Evolutionary conservation across 2,888 invertebrate genomes (phyloP), one percentile per base, ranked within the genome.

Genomic region (Timema cristinae): DNA sequence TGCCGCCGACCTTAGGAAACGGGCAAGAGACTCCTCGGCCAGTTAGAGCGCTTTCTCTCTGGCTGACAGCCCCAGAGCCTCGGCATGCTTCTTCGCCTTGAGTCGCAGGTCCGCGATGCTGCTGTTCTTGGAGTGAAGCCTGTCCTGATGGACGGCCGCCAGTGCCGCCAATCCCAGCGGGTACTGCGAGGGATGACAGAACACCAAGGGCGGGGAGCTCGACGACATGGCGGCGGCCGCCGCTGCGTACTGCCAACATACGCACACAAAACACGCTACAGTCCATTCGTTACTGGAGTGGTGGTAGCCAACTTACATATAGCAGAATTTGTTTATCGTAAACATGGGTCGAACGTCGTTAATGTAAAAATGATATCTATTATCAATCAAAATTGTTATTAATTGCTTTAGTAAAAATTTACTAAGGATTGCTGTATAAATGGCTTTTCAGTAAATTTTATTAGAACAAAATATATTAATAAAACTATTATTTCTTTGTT

Each of bases 41-140:
- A 47, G 59, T 72, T 70, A 75, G 16, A 74, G 74, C 32, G 73
- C 75, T 71, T 77, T 76, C 72, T 76, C 77, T 51, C 73, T 61
- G 47, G 75, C 50, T 10, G 73, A 63, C 67, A 81, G 77, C 68
- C 86, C 95, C 70, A 97, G 84, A 0, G 95, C 94, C 77, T 96
- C 96, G 50, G 96, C 92, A 83, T 97, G 97, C 78, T 95, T 91
- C 81, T 94, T 91, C 32, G 97, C 97, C 83, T 97, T 97, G 76
- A 97, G 87, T 78, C 97, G 86, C 71, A 97, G 86, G 84, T 97
- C 97, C 0, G 96, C 97, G 81, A 97, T 97, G 81, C 95, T 96
- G 32, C 95, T 95, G 79, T 93, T 92, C 82, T 93, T 92, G 79
- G 92, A 91, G 74, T 78, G 77, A 70, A 80, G 78, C 73, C 80